Evolutionary conservation across 2,888 invertebrate genomes (phyloP).

Genomic region (Strigamia transsilvanica): DNA sequence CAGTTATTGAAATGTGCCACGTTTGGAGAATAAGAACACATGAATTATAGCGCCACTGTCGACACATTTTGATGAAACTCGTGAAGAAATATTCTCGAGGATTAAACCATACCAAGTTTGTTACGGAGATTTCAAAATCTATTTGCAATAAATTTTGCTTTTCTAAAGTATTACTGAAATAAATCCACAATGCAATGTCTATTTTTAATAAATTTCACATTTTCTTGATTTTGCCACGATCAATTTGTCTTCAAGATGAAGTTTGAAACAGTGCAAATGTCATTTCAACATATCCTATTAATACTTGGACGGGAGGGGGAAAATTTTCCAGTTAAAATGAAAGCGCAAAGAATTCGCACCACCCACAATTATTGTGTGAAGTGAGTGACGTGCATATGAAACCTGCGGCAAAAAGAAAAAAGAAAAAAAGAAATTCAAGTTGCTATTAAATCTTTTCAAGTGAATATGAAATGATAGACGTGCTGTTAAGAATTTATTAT

Average conservation of each 20-base stretch:
- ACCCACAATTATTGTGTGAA: constrained; percentile 14
- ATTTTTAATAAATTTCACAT: neutral
- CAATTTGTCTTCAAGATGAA: neutral
- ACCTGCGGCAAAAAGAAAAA: neutral
- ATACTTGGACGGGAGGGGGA: neutral
- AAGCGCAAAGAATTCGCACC: constrained; percentile 15
- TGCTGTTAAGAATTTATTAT: constrained; percentile 30
- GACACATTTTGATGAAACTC: constrained; percentile 9
- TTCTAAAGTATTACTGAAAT: constrained; percentile 4
- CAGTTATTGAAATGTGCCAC: constrained; percentile 10
- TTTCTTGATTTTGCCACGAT: neutral
- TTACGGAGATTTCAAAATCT: constrained; percentile 3
- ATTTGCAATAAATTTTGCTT: constrained; percentile 10
- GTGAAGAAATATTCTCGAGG: constrained; percentile 16
- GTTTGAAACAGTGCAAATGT: neutral
- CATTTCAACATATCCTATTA: neutral
- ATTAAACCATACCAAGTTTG: neutral
- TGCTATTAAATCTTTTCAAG: constrained; percentile 20
- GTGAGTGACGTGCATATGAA: constrained; percentile 10
- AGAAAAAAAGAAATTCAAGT: neutral
- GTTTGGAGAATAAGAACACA: neutral
- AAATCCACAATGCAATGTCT: neutral
- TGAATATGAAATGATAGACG: constrained; percentile 14
- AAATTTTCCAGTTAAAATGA: neutral
- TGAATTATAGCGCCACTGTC: neutral